Evolutionary conservation across 2,888 invertebrate genomes (phyloP).

Genomic region (Branchellion lobata): DNA sequence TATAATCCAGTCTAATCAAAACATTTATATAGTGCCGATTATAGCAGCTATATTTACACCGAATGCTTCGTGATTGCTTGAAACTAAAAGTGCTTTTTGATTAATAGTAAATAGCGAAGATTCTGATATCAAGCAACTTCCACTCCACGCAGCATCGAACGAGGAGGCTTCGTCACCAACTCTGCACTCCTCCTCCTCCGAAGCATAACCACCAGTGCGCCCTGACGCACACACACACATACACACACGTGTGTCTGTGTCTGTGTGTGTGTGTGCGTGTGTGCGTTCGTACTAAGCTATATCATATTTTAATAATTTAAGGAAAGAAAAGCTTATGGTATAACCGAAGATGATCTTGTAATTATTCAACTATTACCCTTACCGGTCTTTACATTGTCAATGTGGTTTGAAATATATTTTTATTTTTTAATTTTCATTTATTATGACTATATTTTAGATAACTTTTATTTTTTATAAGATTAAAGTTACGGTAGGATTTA

Average conservation of each 20-base stretch:
- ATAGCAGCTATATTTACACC: background rate
- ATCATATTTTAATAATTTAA: no score
- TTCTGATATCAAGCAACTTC: background rate
- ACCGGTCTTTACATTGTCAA: no score
- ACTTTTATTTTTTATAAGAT: no score
- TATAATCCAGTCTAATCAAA: background rate
- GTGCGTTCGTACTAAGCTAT: background rate
- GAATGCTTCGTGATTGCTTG: background rate
- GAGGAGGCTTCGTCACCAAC: conserved; percentile 57
- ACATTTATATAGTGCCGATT: no score
- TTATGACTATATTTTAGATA: no score
- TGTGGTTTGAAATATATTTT: no score
- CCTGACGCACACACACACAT: background rate
- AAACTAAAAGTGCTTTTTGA: background rate
- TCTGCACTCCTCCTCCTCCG: conserved; percentile 54
- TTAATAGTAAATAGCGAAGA: background rate
- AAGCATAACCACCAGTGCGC: conserved; percentile 32
- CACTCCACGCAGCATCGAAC: conserved; percentile 58
- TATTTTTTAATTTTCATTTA: no score
- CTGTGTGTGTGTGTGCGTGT: conserved; percentile 15
- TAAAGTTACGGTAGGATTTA: no score
- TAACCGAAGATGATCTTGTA: background rate
- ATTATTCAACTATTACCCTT: no score
- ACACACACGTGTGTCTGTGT: background rate
- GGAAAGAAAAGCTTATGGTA: no score